phyloP scores from a whole-genome alignment of 2,113 vertebrate species.

The Charina bottae region DNA sequence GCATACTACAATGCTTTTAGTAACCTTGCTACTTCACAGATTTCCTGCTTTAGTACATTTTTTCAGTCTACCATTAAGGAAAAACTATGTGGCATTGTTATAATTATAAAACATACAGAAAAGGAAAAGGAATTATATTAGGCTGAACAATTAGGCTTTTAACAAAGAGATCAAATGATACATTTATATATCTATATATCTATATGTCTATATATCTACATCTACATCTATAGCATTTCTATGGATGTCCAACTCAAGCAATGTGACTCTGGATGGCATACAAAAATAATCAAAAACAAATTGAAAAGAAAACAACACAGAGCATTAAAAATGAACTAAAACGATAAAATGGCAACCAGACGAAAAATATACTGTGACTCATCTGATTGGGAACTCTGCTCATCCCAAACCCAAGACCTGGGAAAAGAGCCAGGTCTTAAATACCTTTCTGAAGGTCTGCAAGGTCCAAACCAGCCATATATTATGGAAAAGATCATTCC shows the following conservation, averaged over 20 bases:
- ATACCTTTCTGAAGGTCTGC: no score
- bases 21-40: constrained; percentile 32
- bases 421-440: no score
- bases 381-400: not conserved
- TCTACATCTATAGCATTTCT: not conserved
- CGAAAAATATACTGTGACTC: not conserved
- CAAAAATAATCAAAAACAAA: not conserved
- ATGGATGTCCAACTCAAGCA: not conserved
- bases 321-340: not conserved
- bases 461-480: no score
- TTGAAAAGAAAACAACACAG: not conserved
- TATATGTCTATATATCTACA: no score
- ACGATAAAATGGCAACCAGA: not conserved
- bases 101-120: not conserved
- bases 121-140: not conserved
- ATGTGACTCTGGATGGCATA: not conserved
- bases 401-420: not conserved
- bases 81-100: not conserved
- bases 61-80: not conserved
- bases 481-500: not conserved
- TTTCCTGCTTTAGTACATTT: not conserved
- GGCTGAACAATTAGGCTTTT: not conserved
- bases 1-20: constrained; percentile 5
- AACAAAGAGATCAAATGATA: not conserved
- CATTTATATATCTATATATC: no score